phyloP scores from a whole-genome alignment of 2,113 vertebrate genomes.

The Hippocampus abdominalis region DNA sequence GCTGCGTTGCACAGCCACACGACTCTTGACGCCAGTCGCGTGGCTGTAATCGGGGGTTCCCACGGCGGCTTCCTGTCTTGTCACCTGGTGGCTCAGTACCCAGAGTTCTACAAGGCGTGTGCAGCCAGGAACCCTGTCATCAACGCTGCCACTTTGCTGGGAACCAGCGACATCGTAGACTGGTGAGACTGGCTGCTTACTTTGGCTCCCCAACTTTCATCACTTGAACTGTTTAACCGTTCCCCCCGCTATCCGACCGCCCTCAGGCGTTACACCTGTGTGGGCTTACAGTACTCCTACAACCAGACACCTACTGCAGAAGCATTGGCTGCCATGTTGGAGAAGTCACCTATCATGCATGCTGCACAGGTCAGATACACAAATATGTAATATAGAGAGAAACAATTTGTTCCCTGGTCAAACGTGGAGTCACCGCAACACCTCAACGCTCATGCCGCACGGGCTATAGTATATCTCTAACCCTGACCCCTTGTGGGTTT shows the following conservation, averaged over 20 bases:
- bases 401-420: too few species aligned
- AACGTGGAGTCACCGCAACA: too few species aligned
- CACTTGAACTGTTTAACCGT: neutral
- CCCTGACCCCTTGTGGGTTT: too few species aligned
- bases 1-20: constrained; percentile 51
- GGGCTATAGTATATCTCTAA: too few species aligned
- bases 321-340: constrained; percentile 74
- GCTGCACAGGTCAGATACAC: constrained; percentile 64
- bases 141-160: constrained; percentile 77
- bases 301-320: constrained; percentile 70
- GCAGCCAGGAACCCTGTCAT: constrained; percentile 78
- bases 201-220: rapidly evolving
- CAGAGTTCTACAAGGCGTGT: constrained; percentile 75
- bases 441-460: too few species aligned
- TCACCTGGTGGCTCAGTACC: constrained; percentile 77
- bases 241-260: neutral
- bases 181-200: constrained; percentile 69
- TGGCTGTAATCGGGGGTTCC: constrained; percentile 80
- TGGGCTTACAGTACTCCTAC: constrained; percentile 75
- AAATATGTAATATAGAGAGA: too few species aligned
- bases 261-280: constrained; percentile 73
- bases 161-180: constrained; percentile 82
- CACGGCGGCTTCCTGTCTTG: constrained; percentile 82
- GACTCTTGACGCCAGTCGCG: constrained; percentile 63
- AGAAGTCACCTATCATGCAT: constrained; percentile 73